Base-by-base conservation (phyloP, 2,888 invertebrate genomes). In the Heliconius hortense region DNA sequence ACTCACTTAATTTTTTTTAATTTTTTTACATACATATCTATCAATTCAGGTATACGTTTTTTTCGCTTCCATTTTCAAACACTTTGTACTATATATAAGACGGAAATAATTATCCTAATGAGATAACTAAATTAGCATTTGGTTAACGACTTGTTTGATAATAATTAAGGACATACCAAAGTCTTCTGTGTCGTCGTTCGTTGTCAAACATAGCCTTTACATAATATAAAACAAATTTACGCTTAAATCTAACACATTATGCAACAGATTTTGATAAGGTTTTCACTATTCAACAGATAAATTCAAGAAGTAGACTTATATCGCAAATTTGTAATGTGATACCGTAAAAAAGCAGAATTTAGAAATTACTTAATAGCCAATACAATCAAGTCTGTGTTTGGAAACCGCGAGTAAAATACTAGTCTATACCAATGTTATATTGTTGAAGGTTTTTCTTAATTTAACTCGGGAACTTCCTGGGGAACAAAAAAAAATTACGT, bases 121-220 rank as follows among this genome's bases (percentile, higher is more conserved):
- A 56, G n/a, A 56, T 56, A 56, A 56, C 56, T 56, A 56, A n/a
- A 56, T 56, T 56, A 56, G n/a, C 56, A 56, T 56, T n/a, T 56
- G 10, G n/a, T 56, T n/a, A 56, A 56, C n/a, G 56, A 10, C 56
- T n/a, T n/a, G n/a, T 4, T 56, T 3, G 56, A 56, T 56, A n/a
- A 56, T n/a, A 56, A 56, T n/a, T n/a, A 56, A 56, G 10, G 56
- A 43, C 43, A 43, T 5, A 43, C 21, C 53, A 53, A 53, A 21
- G 8, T 53, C 8, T 56, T 56, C 53, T 56, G 21, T 2, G n/a
- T 56, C 53, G 53, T 21, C 53, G 53, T 21, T 53, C 53, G 8
- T 2, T 18, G 8, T 2, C 21, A 53, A 53, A 2, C 21, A 53
- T 21, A 53, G 8, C 10, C n/a, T n/a, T 21, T 10, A 56, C 10